phyloP scores from a whole-genome alignment of 2,797 vertebrate species.

The Pitangus sulphuratus region DNA sequence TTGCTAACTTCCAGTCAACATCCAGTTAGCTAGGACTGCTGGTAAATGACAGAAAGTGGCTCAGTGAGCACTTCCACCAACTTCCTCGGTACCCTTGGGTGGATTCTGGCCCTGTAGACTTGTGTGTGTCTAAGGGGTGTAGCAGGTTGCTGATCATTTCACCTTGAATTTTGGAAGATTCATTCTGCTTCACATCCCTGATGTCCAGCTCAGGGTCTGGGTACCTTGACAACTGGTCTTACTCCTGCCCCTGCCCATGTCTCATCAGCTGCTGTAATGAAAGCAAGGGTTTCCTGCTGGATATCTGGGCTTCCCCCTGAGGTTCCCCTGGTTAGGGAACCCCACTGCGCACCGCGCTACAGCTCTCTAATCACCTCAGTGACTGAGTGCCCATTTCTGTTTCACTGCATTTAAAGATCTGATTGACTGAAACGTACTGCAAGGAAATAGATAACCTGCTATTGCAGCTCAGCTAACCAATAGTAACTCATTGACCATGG shows the following conservation, averaged over 20 bases:
- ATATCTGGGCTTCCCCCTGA: neutral
- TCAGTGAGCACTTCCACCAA: neutral
- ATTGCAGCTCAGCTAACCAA: neutral
- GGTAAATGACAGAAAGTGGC: neutral
- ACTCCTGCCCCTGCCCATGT: too few species aligned
- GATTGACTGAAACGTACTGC: neutral
- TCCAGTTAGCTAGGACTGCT: neutral
- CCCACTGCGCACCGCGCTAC: neutral
- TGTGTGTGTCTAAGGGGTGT: neutral
- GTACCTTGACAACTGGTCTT: neutral
- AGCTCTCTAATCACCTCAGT: neutral
- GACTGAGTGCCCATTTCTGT: neutral
- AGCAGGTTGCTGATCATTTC: neutral
- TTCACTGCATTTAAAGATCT: neutral
- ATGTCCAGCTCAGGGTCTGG: neutral
- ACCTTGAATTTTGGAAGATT: neutral
- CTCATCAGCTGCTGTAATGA: neutral
- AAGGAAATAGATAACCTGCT: neutral
- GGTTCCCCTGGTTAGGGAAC: neutral
- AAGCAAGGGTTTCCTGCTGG: too few species aligned
- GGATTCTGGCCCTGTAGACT: neutral
- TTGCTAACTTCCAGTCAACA: neutral
- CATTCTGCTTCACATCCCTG: neutral
- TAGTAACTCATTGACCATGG: neutral
- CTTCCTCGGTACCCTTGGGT: neutral